Conservation (phyloP, 2,888 invertebrate species). For the Drosophila greeni region DNA sequence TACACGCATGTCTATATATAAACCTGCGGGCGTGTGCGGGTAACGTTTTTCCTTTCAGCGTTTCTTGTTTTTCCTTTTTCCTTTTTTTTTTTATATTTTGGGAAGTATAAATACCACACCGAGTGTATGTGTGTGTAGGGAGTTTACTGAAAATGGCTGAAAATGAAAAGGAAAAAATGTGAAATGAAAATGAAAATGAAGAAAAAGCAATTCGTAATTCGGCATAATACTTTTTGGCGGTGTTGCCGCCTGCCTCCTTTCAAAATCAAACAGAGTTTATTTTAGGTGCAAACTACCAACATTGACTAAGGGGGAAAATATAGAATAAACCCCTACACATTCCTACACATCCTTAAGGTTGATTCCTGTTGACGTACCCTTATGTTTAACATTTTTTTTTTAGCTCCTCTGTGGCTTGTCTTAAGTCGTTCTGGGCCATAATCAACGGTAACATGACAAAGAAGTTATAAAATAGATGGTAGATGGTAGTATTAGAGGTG, state of each 20-base stretch:
- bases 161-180: conserved; percentile 13
- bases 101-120: conserved; percentile 9
- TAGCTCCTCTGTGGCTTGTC: conserved; percentile 24
- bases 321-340: background rate
- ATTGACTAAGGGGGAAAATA: background rate
- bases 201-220: conserved; percentile 12
- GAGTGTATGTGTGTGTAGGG: background rate
- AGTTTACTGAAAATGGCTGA: conserved; percentile 1
- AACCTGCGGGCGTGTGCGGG: conserved; percentile 14
- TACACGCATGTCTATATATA: conserved; percentile 33
- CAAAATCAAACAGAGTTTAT: conserved; percentile 26
- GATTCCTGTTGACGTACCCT: conserved; percentile 4
- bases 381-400: conserved; percentile 25
- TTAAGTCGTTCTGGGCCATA: conserved; percentile 32
- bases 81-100: background rate
- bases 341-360: background rate
- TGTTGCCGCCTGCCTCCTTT: background rate
- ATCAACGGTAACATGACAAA: conserved; percentile 42
- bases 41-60: background rate
- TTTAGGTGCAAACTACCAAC: conserved; percentile 16
- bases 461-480: no score
- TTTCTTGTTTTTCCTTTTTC: background rate
- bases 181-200: conserved; percentile 9
- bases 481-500: no score
- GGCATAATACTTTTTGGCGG: conserved; percentile 4